Percentiles rank a stretch among this genome's conserved stretches.
Evolutionary conservation across 2,113 vertebrate species (phyloP).

Genomic region (Columba livia): DNA sequence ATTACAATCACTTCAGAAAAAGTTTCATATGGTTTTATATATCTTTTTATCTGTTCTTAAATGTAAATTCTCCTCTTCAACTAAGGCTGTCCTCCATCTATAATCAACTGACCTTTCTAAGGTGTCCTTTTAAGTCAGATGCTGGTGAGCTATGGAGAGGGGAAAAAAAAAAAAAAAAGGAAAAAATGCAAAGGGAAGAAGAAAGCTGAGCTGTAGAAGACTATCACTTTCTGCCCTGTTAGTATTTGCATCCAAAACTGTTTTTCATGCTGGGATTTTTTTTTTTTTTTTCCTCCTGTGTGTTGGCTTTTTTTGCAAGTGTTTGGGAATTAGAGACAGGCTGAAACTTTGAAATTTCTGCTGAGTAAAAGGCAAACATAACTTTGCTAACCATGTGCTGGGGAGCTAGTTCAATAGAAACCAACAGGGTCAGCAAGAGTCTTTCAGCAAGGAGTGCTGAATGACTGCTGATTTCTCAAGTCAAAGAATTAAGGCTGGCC

Average conservation of each 20-base stretch:
- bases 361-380: conserved; percentile 35
- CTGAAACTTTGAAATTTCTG: conserved; percentile 29
- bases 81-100: neutral
- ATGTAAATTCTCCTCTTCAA: neutral
- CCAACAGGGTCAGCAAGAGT: neutral
- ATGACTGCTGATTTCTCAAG: neutral
- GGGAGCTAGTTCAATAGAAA: neutral
- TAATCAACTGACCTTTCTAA: neutral
- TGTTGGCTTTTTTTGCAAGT: neutral
- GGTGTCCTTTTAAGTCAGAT: neutral
- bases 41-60: neutral
- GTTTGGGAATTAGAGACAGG: conserved; percentile 21
- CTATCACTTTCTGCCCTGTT: conserved; percentile 5
- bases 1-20: neutral
- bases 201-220: neutral
- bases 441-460: neutral
- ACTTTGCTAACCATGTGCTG: neutral
- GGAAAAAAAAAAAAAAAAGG: neutral
- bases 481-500: neutral
- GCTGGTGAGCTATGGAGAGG: neutral
- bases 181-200: neutral
- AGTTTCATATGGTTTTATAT: neutral
- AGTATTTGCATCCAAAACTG: neutral
- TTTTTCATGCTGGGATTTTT: neutral
- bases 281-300: neutral